phyloP scores from a whole-genome alignment of 2,888 invertebrate species.

The Dolichopus griseipennis region DNA sequence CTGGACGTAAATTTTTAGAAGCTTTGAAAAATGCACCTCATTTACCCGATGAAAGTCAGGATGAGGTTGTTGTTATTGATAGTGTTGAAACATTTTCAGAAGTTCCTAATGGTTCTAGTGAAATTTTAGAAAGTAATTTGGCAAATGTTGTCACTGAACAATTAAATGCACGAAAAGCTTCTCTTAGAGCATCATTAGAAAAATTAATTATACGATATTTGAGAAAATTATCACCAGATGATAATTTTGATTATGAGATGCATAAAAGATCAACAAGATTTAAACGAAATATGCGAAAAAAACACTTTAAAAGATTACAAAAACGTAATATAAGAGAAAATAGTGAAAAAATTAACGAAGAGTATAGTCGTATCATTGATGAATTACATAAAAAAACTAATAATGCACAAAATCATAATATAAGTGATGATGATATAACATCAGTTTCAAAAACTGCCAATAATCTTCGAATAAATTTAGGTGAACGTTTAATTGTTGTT shows the following conservation, averaged over 20 bases:
- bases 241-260: conserved; percentile 20
- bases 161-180: conserved; percentile 21
- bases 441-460: background rate
- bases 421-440: background rate
- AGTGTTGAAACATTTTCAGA: conserved; percentile 4
- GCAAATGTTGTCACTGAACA: conserved; percentile 14
- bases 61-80: conserved; percentile 14
- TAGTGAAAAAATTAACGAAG: conserved; percentile 16
- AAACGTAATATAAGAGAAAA: conserved; percentile 2
- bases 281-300: conserved; percentile 17
- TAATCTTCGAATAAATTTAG: conserved; percentile 16
- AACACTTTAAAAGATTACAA: conserved; percentile 8
- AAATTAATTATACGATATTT: conserved; percentile 27
- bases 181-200: conserved; percentile 26
- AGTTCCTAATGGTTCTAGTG: conserved; percentile 11
- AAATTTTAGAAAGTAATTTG: conserved; percentile 7
- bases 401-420: background rate
- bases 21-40: conserved; percentile 25
- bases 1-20: conserved; percentile 28
- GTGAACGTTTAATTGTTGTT: conserved; percentile 17
- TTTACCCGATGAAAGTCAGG: conserved; percentile 20
- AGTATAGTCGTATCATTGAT: conserved; percentile 4
- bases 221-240: conserved; percentile 25
- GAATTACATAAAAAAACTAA: background rate
- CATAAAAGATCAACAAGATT: conserved; percentile 16